Base-by-base conservation (phyloP, 37 sponge, comb jelly and placozoan species). In the Axinella damicornis region DNA sequence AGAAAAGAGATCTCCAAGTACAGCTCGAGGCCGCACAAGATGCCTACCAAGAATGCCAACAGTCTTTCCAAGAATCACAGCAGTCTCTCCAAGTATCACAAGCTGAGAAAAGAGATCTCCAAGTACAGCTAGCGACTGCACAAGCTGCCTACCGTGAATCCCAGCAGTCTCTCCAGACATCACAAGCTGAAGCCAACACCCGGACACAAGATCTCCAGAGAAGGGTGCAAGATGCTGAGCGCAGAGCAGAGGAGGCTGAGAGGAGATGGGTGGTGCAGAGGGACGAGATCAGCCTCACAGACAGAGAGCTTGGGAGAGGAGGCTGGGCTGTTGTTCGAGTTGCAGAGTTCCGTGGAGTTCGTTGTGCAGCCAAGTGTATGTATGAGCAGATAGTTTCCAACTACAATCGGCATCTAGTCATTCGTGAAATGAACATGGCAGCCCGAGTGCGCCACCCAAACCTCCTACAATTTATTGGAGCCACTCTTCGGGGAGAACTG, bases 341-440 rank as follows among this genome's bases (percentile, higher is more conserved):
- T n/a, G 87, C 87, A 30, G 56, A 63, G 18, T 92, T 85, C 65
- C 67, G 84, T 46, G 88, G 80, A 2, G 38, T 73, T 32, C 53
- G 30, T 2, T 87, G 86, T 63, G 92, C 92, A 31, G 92, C 88
- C 4, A 92, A 92, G 54, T 60, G 79, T 27, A 53, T 92, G 12
- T 80, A 92, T 57, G 52, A 73, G 0, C 27, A 72, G 16, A 78
- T 92, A 15, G 40, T 83, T n/a, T 82, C 87, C 34, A 61, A 78
- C 19, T 46, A 83, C 75, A 87, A 86, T 54, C 67, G 69, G 35
- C 36, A 25, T 20, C 66, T 73, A 38, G 83, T 92, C 67, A 54
- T 71, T 59, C 46, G 87, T 53, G 92, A 92, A 63, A 92, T 92
- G 87, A 69, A 79, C 31, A 87, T 92, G 20, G 87, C 88, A 35